Base-by-base conservation (phyloP, 2,888 invertebrate species). In the Monoplex corrugatus region DNA sequence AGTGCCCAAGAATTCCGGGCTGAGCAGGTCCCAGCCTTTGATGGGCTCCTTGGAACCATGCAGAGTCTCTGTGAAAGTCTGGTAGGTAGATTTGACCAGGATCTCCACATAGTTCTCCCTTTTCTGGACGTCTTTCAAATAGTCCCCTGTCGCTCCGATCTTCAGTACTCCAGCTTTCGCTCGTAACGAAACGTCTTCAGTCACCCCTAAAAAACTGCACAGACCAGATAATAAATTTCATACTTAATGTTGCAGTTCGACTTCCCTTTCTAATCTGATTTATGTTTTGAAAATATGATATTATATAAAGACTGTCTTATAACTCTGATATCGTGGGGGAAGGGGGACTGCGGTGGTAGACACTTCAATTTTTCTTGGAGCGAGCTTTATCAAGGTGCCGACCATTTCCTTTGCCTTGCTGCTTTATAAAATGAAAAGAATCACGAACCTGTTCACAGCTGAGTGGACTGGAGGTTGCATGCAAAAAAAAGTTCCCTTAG, bases 101-200 rank as follows among this genome's bases (percentile, higher is more conserved):
- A 90, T 88, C 82, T 90, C 90, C 63, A 90, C 82, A 80, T 90
- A 90, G 86, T 90, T 88, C 38, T 90, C 90, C 40, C 90, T 50
- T 28, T 86, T 90, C 82, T 90, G 90, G 38, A 90, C 44, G 82
- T 90, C 90, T 72, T 82, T 86, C 8, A 90, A 82, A 35, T 90
- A 90, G 63, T 90, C 90, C 3, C 90, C 90, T 0, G 82, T 68
- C 0, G 90, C 88, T 8, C 86, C 90, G 44, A 90, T 88, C 57
- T 88, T 44, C 43, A 90, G 32, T 3, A 88, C 86, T 10, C 90
- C 90, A 8, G 90, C 85, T 44, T 90, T 90, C 28, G 88, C 88
- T 23, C 90, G 50, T 8, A 90, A 68, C 6, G 89, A 90, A 13
- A 90, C 88, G 68, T 90, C 90, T 40, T 90, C 90, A 2, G 87